These are phyloP conservation scores for Tetrax tetrax DNA, from an alignment of 2,113 vertebrate species.

Conservation along the genomic window DNA sequence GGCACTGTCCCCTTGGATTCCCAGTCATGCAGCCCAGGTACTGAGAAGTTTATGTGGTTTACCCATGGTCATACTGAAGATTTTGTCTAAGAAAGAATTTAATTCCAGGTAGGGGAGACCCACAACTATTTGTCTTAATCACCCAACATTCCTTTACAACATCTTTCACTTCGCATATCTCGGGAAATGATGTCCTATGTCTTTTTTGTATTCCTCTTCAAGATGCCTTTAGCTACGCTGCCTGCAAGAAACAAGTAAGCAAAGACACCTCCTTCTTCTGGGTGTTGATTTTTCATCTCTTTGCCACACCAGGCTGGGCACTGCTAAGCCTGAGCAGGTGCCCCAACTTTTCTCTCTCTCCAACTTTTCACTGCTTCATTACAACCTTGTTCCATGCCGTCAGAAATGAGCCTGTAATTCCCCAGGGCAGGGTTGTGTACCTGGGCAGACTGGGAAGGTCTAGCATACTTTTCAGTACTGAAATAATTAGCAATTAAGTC, in stretches of 20 bases:
- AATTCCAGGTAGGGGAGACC: not conserved
- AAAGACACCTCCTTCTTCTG: not conserved
- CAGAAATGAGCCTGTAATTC: slow-evolving; percentile 11
- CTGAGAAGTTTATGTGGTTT: not conserved
- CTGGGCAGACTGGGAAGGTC: not conserved
- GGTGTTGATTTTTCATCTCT: not conserved
- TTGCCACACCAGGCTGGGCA: not conserved
- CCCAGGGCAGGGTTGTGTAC: slow-evolving; percentile 29
- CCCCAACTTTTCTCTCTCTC: not conserved
- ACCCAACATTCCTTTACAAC: not conserved
- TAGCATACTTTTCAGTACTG: slow-evolving; percentile 22
- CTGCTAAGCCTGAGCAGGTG: not conserved
- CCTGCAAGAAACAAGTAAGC: not conserved
- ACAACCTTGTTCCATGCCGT: not conserved
- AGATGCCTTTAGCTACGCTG: not conserved
- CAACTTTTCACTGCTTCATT: not conserved
- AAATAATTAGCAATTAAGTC: slow-evolving; percentile 42
- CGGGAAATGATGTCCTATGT: not conserved
- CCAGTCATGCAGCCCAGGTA: not conserved
- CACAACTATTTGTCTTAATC: not conserved
- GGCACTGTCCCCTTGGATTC: not conserved
- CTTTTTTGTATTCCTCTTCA: not conserved
- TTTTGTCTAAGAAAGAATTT: not conserved
- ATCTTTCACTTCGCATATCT: not conserved
- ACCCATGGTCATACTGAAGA: not conserved